These are phyloP conservation scores for Spizella passerina DNA, from an alignment of 2,797 vertebrate species.

Conservation along the genomic window DNA sequence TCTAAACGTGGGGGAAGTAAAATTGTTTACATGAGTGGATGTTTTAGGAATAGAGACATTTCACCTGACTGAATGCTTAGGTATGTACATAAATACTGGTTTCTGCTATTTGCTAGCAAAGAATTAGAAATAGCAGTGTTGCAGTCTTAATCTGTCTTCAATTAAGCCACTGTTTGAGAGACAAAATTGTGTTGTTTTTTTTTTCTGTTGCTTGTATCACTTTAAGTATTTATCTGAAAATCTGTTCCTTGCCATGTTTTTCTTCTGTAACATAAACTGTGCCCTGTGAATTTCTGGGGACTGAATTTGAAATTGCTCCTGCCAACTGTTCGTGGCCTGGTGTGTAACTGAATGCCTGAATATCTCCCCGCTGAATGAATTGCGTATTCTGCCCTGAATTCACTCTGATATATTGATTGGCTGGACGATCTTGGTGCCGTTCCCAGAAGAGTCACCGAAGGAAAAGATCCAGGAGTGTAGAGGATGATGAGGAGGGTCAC, in stretches of 20 bases:
- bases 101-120: slow-evolving; percentile 29
- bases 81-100: background rate
- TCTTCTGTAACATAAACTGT: slow-evolving; percentile 99
- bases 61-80: slow-evolving; percentile 24
- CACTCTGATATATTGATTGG: slow-evolving; percentile 89
- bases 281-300: slow-evolving; percentile 98
- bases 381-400: slow-evolving; percentile 97
- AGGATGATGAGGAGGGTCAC: slow-evolving; percentile 99
- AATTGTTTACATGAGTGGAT: slow-evolving; percentile 35
- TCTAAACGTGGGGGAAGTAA: slow-evolving; percentile 29
- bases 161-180: slow-evolving; percentile 65
- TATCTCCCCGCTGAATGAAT: slow-evolving; percentile 97
- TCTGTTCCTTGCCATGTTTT: slow-evolving; percentile 99
- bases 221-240: slow-evolving; percentile 97
- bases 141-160: slow-evolving; percentile 72
- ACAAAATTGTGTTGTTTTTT: slow-evolving; percentile 78
- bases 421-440: slow-evolving; percentile 93
- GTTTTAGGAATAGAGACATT: slow-evolving; percentile 45
- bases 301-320: slow-evolving; percentile 99
- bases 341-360: slow-evolving; percentile 98
- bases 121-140: slow-evolving; percentile 64
- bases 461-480: slow-evolving; percentile 99
- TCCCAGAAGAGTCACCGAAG: slow-evolving; percentile 95
- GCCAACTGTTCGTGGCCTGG: slow-evolving; percentile 95
- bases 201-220: slow-evolving; percentile 81